These are phyloP conservation scores for Resseliella maxima DNA, from an alignment of 2,888 invertebrate species.

Conservation along the genomic window DNA sequence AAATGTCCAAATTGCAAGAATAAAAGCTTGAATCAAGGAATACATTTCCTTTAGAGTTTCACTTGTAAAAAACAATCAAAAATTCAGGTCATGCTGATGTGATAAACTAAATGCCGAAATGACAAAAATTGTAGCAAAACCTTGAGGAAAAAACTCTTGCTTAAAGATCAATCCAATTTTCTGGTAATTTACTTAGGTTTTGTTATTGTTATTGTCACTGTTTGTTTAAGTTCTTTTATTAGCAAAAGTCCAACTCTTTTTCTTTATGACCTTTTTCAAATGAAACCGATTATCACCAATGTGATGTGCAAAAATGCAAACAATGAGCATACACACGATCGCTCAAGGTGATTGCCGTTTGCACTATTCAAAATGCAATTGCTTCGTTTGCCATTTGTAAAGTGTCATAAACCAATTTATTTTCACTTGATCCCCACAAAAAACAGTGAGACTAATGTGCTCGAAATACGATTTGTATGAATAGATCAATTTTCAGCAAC, in stretches of 20 bases:
- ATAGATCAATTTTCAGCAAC: slow-evolving; percentile 13
- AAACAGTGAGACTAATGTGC: slow-evolving; percentile 4
- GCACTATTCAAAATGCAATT: slow-evolving; percentile 11
- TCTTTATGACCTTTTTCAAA: not conserved
- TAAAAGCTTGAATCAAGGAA: too few relatives aligned
- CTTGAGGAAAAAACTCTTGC: slow-evolving; percentile 28
- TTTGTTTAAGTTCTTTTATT: not conserved
- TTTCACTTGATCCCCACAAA: slow-evolving; percentile 27
- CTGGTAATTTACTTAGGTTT: not conserved
- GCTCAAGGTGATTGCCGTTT: not conserved
- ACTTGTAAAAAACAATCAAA: too few relatives aligned
- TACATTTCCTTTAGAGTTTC: too few relatives aligned
- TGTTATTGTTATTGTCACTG: not conserved
- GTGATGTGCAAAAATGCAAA: slow-evolving; percentile 23
- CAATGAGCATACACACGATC: not conserved
- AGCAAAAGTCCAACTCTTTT: slow-evolving; percentile 19
- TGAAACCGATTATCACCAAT: slow-evolving; percentile 27
- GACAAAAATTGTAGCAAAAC: not conserved
- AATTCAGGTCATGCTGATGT: slow-evolving; percentile 50
- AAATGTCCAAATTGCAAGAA: too few relatives aligned
- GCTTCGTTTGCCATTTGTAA: not conserved
- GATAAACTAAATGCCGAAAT: not conserved
- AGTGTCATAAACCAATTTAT: slow-evolving; percentile 53
- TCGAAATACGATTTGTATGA: slow-evolving; percentile 23
- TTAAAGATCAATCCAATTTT: not conserved